These are phyloP conservation scores for Pocillopora damicornis DNA, from an alignment of 64 coral and sea anemone species.

Conservation along the genomic window DNA sequence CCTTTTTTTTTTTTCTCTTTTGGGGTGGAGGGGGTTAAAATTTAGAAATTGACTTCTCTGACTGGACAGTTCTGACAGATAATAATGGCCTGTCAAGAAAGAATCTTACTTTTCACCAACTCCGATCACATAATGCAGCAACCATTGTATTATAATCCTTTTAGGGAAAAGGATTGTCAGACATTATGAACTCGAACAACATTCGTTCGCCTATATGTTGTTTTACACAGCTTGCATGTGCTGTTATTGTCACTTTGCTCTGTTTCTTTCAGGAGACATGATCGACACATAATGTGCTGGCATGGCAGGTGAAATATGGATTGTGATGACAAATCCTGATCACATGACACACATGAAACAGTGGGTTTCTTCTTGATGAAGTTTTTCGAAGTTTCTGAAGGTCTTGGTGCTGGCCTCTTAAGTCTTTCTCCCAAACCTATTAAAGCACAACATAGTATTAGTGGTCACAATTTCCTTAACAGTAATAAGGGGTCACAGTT, in stretches of 20 bases:
- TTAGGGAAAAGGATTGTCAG: background rate
- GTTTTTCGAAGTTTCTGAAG: background rate
- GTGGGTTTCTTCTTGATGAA: constrained; percentile 19
- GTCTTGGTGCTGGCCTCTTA: background rate
- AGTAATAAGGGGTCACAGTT: background rate
- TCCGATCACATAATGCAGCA: too few species aligned
- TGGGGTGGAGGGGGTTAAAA: too few species aligned
- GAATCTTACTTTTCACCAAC: too few species aligned
- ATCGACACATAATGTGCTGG: constrained; percentile 44
- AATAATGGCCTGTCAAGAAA: too few species aligned
- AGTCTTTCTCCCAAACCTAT: background rate
- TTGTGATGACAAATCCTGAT: background rate
- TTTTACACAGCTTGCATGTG: background rate
- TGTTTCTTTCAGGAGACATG: constrained; percentile 20
- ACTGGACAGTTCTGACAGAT: too few species aligned
- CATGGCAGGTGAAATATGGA: constrained; percentile 46
- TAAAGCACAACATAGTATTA: background rate
- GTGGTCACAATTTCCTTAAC: background rate
- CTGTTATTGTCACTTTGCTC: background rate
- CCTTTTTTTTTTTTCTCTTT: too few species aligned
- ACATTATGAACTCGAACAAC: constrained; percentile 33
- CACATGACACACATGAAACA: constrained; percentile 27
- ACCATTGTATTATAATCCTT: too few species aligned
- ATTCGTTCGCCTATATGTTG: constrained; percentile 22
- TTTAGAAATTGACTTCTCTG: too few species aligned